Conservation (phyloP, 2,113 vertebrate genomes). For the Lepisosteus oculatus region DNA sequence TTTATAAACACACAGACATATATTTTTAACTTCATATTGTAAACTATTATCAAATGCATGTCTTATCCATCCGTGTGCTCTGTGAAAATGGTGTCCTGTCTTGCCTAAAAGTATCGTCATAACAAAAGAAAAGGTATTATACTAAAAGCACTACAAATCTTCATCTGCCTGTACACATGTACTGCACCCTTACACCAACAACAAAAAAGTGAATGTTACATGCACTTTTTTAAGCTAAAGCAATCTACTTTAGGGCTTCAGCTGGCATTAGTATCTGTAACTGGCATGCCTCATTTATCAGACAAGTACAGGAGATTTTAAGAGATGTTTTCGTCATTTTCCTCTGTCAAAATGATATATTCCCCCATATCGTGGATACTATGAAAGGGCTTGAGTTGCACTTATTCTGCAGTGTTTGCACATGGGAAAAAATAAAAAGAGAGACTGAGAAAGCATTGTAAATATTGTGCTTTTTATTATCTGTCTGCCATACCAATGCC, state of each 20-base stretch:
- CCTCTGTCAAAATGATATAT: slow-evolving; percentile 36
- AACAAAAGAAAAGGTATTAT: slow-evolving; percentile 26
- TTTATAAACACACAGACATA: too few relatives aligned
- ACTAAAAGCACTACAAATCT: not conserved
- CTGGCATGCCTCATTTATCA: slow-evolving; percentile 42
- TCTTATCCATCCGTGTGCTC: too few relatives aligned
- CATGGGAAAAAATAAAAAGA: slow-evolving; percentile 31
- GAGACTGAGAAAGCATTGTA: slow-evolving; percentile 25
- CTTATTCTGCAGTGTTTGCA: slow-evolving; percentile 27
- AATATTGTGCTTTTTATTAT: not conserved
- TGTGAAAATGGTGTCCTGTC: not conserved
- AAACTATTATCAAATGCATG: too few relatives aligned
- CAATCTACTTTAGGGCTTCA: slow-evolving; percentile 26
- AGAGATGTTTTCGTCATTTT: slow-evolving; percentile 47
- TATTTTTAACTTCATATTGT: too few relatives aligned
- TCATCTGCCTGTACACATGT: not conserved
- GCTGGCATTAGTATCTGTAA: slow-evolving; percentile 27
- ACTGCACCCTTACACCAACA: slow-evolving; percentile 7
- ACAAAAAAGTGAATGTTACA: slow-evolving; percentile 10
- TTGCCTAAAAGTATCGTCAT: slow-evolving; percentile 32
- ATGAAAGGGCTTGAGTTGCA: slow-evolving; percentile 45
- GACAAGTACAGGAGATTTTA: slow-evolving; percentile 35
- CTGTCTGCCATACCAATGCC: too few relatives aligned
- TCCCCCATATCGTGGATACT: slow-evolving; percentile 26
- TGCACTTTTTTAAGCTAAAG: not conserved